Percentiles rank a stretch among this genome's conserved stretches.
phyloP scores from a whole-genome alignment of 2,797 vertebrate genomes.

The Parauchenoglanis punctatus region DNA sequence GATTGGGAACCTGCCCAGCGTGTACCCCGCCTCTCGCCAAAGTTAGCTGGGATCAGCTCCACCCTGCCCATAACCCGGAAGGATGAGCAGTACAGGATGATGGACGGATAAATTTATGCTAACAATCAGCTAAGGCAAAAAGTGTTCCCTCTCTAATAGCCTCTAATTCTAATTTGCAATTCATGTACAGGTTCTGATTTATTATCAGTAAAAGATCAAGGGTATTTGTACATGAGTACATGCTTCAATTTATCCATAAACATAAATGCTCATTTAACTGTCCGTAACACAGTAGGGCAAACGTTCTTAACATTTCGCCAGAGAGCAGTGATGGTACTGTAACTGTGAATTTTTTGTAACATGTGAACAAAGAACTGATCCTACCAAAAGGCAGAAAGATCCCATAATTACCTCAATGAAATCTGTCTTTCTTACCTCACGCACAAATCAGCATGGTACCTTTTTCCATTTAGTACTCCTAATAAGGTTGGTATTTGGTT shows the following conservation, averaged over 20 bases:
- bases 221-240: neutral
- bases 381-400: neutral
- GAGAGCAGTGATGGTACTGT: neutral
- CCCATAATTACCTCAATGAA: neutral
- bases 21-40: too few relatives aligned
- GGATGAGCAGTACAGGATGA: too few relatives aligned
- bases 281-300: neutral
- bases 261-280: too few relatives aligned
- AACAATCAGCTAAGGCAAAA: neutral
- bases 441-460: constrained; percentile 92
- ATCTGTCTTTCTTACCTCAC: constrained; percentile 81
- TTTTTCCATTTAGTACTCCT: constrained; percentile 90
- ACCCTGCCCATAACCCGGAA: too few relatives aligned
- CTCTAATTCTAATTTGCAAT: neutral
- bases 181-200: neutral
- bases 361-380: neutral
- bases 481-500: constrained; percentile 88
- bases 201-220: neutral
- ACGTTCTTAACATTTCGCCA: neutral
- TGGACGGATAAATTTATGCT: neutral
- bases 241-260: neutral
- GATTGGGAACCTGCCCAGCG: too few relatives aligned
- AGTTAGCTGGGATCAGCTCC: too few relatives aligned
- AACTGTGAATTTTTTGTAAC: neutral
- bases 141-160: neutral